Conservation (phyloP, 2,113 vertebrate genomes). For the Pongo pygmaeus region DNA sequence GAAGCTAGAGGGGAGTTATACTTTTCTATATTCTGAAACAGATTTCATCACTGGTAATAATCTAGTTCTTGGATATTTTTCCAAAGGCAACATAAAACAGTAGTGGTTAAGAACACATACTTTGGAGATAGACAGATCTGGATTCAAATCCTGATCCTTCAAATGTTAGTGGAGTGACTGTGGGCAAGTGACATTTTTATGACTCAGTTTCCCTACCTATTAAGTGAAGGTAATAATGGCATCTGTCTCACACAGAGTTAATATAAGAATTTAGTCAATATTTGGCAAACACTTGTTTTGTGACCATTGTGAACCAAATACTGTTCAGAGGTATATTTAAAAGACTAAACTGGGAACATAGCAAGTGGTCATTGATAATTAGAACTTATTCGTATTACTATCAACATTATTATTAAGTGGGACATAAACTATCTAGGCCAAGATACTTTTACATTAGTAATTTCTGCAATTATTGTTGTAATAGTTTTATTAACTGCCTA, state of each 20-base stretch:
- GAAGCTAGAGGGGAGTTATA: neutral
- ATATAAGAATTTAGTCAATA: neutral
- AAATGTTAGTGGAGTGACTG: neutral
- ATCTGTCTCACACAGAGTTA: neutral
- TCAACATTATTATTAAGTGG: neutral
- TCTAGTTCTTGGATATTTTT: neutral
- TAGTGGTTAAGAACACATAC: neutral
- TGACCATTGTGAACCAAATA: neutral
- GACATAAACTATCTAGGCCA: neutral
- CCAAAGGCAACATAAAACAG: neutral
- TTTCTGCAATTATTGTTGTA: constrained; percentile 13
- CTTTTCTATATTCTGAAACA: neutral
- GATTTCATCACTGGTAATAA: neutral
- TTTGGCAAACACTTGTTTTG: neutral
- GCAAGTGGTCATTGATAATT: neutral
- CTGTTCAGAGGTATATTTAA: neutral
- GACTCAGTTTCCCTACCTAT: neutral
- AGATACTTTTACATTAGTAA: neutral
- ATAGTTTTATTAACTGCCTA: neutral
- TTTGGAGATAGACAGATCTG: neutral
- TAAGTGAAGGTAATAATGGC: neutral
- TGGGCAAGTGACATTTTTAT: neutral
- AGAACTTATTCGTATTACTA: neutral
- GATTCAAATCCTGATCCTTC: neutral
- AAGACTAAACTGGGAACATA: neutral